Percentiles rank a stretch among this genome's conserved stretches.
Evolutionary conservation across 1,140 invertebrate genomes (phyloP).

Genomic region (Prorops nasuta): DNA sequence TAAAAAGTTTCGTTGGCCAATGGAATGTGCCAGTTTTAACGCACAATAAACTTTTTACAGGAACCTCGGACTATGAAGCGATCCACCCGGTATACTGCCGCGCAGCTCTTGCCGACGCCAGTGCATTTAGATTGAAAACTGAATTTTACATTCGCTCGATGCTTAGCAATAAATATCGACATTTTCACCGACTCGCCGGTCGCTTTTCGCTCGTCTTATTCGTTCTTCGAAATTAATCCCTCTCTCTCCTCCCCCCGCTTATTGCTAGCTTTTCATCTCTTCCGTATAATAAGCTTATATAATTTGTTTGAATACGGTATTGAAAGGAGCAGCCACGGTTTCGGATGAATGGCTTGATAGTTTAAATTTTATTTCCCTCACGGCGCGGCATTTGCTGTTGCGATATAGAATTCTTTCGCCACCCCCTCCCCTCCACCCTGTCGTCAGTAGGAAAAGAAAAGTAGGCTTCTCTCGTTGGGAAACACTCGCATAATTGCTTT

Average conservation of each 20-base stretch:
- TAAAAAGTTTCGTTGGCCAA: neutral
- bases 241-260: too few species aligned
- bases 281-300: too few species aligned
- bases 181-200: conserved; percentile 20
- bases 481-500: conserved; percentile 47
- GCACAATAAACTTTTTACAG: conserved; percentile 41
- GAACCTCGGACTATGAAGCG: conserved; percentile 19
- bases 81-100: conserved; percentile 17
- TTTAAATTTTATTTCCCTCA: too few species aligned
- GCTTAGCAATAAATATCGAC: conserved; percentile 45
- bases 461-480: conserved; percentile 22
- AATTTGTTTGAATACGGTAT: too few species aligned
- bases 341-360: too few species aligned
- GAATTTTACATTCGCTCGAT: conserved; percentile 46
- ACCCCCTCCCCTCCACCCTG: too few species aligned
- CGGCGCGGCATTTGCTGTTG: too few species aligned
- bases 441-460: conserved; percentile 25
- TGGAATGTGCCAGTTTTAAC: neutral
- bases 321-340: too few species aligned
- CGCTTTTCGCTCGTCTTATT: neutral
- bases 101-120: conserved; percentile 22
- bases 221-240: too few species aligned
- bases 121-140: conserved; percentile 51
- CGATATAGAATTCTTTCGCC: too few species aligned
- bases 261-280: too few species aligned